These are phyloP conservation scores for Mustela erminea DNA, from an alignment of 2,797 vertebrate genomes.

Conservation along the genomic window DNA sequence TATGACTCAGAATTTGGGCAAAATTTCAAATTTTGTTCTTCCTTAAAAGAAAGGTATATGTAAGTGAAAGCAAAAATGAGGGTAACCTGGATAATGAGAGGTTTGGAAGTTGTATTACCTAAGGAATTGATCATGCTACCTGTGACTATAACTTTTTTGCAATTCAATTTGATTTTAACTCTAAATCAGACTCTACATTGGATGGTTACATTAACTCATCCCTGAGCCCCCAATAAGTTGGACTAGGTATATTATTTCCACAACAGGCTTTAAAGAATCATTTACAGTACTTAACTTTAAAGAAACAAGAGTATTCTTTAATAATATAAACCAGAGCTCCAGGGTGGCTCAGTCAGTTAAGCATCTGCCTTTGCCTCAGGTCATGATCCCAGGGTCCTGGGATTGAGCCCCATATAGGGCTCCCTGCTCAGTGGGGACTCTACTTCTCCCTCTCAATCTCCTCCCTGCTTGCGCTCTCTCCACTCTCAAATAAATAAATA, in stretches of 20 bases:
- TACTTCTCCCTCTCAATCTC: too few relatives aligned
- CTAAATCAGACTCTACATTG: neutral
- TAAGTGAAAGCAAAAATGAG: slow-evolving; percentile 29
- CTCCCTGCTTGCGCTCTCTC: too few relatives aligned
- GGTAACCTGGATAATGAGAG: neutral
- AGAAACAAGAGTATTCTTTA: slow-evolving; percentile 60
- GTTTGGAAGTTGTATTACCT: neutral
- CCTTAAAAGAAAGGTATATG: slow-evolving; percentile 59
- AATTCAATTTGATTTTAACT: slow-evolving; percentile 32
- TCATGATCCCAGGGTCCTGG: too few relatives aligned
- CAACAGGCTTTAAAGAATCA: slow-evolving; percentile 23
- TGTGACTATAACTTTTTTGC: neutral
- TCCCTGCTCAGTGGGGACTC: too few relatives aligned
- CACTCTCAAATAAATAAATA: too few relatives aligned
- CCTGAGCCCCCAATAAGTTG: neutral
- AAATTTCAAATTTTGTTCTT: slow-evolving; percentile 64
- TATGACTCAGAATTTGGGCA: slow-evolving; percentile 67
- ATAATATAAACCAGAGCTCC: neutral
- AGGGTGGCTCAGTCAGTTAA: too few relatives aligned
- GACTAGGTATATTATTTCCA: slow-evolving; percentile 7
- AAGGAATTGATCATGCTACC: neutral
- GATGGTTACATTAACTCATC: neutral
- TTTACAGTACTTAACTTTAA: slow-evolving; percentile 54
- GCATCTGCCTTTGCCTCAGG: too few relatives aligned
- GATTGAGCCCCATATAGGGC: too few relatives aligned